Percentiles rank a stretch among this genome's conserved stretches.
Evolutionary conservation across 1,140 invertebrate genomes (phyloP).

Genomic region (Scaptomyza graminum): DNA sequence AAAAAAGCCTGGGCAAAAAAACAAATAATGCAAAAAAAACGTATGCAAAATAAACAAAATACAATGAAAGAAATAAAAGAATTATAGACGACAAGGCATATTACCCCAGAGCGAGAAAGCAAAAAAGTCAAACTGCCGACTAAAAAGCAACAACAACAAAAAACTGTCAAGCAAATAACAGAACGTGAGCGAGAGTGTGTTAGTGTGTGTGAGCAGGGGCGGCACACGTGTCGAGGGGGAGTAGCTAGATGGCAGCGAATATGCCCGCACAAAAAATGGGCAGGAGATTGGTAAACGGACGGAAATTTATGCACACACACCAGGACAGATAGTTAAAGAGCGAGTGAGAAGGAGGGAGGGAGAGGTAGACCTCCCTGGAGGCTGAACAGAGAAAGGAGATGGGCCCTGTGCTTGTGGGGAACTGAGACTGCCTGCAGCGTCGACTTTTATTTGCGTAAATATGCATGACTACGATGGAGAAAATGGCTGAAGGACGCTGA

Average conservation of each 20-base stretch:
- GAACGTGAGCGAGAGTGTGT: conserved; percentile 6
- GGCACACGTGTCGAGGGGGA: background rate
- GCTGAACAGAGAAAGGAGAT: too few species aligned
- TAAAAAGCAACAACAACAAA: conserved; percentile 36
- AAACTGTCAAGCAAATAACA: conserved; percentile 53
- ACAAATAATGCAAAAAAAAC: conserved; percentile 19
- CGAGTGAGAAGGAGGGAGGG: background rate
- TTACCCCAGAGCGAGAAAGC: conserved; percentile 43
- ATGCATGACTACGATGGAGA: conserved; percentile 66
- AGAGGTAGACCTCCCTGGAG: background rate
- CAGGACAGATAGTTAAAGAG: background rate
- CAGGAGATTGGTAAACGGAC: conserved; percentile 13
- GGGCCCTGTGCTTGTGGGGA: background rate
- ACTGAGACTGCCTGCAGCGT: conserved; percentile 25
- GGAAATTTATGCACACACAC: conserved; percentile 50
- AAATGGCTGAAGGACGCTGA: conserved; percentile 66
- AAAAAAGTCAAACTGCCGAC: conserved; percentile 54
- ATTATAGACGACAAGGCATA: conserved; percentile 32
- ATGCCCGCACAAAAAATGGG: conserved; percentile 14
- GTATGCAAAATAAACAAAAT: conserved; percentile 25
- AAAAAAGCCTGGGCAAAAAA: background rate
- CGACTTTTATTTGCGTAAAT: conserved; percentile 53
- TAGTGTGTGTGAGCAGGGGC: conserved; percentile 3
- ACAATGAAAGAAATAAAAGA: conserved; percentile 14
- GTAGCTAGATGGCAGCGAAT: background rate